These are phyloP conservation scores for Allolobophora icterica DNA, from an alignment of 2,888 invertebrate genomes.

Conservation along the genomic window DNA sequence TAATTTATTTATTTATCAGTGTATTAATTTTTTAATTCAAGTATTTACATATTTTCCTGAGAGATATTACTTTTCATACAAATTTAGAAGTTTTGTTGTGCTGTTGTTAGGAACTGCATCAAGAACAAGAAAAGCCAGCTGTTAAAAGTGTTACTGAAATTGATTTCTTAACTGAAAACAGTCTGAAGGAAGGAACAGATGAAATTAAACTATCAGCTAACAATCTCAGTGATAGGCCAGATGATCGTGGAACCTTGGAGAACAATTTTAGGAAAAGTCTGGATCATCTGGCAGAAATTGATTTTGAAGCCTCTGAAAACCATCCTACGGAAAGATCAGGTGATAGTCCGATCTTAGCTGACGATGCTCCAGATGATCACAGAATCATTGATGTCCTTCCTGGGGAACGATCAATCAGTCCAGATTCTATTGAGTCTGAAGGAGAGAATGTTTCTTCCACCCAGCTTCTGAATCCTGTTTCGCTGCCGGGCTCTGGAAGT, in stretches of 20 bases:
- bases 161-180: background rate
- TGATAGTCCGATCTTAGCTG: background rate
- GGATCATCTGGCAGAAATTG: background rate
- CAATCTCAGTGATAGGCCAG: background rate
- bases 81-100: background rate
- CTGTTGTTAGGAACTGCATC: background rate
- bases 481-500: background rate
- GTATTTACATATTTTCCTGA: background rate
- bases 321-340: background rate
- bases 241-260: background rate
- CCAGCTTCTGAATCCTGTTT: background rate
- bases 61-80: no score
- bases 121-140: background rate
- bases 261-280: constrained; percentile 11
- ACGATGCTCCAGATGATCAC: background rate
- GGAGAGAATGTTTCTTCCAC: background rate
- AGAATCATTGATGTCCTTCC: background rate
- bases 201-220: background rate
- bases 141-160: background rate
- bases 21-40: background rate
- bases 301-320: background rate
- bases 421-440: constrained; percentile 5
- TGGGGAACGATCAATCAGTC: constrained; percentile 15
- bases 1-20: background rate
- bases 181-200: background rate